Evolutionary conservation across 1,140 invertebrate species (phyloP).

Genomic region (Tetragnatha versicolor): DNA sequence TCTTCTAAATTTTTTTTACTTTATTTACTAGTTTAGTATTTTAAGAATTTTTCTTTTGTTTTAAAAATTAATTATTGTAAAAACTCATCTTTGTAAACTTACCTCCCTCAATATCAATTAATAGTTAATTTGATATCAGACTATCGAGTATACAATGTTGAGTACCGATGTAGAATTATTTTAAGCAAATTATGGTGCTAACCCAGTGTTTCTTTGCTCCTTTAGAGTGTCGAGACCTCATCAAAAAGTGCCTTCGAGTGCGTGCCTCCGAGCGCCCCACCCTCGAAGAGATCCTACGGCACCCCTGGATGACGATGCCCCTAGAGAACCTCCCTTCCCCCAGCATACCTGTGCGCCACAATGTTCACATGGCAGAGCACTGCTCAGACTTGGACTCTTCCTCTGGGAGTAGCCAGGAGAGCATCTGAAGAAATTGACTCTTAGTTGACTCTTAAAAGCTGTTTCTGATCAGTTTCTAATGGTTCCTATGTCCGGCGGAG

Average conservation of each 20-base stretch:
- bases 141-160: no score
- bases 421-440: slow-evolving; percentile 7
- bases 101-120: no score
- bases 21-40: no score
- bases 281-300: slow-evolving; percentile 70
- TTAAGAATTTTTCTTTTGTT: no score
- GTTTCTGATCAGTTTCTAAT: slow-evolving; percentile 4
- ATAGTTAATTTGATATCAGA: no score
- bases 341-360: slow-evolving; percentile 54
- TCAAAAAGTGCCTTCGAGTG: slow-evolving; percentile 69
- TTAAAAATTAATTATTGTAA: no score
- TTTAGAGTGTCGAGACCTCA: slow-evolving; percentile 71
- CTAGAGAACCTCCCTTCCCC: slow-evolving; percentile 57
- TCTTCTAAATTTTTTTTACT: background rate
- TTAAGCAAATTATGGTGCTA: no score
- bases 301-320: slow-evolving; percentile 68
- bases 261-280: slow-evolving; percentile 68
- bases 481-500: slow-evolving; percentile 20
- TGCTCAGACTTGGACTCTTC: slow-evolving; percentile 54
- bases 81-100: no score
- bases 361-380: background rate
- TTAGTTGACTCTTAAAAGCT: slow-evolving; percentile 11
- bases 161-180: no score
- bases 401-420: slow-evolving; percentile 53
- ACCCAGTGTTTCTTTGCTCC: slow-evolving; percentile 58